phyloP scores from a whole-genome alignment of 2,113 vertebrate genomes.

The Trogon surrucura region DNA sequence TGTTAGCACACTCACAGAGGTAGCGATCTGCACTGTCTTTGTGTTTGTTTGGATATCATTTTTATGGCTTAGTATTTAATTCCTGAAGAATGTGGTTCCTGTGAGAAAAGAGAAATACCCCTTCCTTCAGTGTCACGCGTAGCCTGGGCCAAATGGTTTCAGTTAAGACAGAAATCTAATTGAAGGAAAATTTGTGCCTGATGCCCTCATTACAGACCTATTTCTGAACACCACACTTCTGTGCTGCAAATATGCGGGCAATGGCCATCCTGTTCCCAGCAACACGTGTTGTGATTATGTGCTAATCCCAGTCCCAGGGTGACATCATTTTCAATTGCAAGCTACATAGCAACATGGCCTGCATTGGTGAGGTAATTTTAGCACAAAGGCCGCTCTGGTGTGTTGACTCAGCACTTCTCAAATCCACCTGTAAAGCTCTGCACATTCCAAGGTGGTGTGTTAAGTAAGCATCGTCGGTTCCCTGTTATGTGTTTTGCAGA shows the following conservation, averaged over 20 bases:
- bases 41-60: neutral
- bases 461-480: neutral
- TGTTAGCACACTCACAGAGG: neutral
- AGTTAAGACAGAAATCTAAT: constrained; percentile 5
- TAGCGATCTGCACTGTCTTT: neutral
- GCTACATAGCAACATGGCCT: neutral
- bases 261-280: neutral
- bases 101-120: neutral
- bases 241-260: neutral
- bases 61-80: neutral
- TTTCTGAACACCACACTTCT: neutral
- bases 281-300: constrained; percentile 6
- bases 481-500: constrained; percentile 73
- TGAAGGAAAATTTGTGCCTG: neutral
- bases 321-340: constrained; percentile 31
- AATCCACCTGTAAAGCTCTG: constrained; percentile 7
- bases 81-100: neutral
- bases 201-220: neutral
- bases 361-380: constrained; percentile 23
- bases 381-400: neutral
- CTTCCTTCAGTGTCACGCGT: neutral
- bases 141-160: neutral
- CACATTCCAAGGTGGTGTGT: neutral
- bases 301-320: constrained; percentile 33
- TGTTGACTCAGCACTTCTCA: neutral